phyloP scores from a whole-genome alignment of 2,113 vertebrate genomes.

The Myotis brandtii region DNA sequence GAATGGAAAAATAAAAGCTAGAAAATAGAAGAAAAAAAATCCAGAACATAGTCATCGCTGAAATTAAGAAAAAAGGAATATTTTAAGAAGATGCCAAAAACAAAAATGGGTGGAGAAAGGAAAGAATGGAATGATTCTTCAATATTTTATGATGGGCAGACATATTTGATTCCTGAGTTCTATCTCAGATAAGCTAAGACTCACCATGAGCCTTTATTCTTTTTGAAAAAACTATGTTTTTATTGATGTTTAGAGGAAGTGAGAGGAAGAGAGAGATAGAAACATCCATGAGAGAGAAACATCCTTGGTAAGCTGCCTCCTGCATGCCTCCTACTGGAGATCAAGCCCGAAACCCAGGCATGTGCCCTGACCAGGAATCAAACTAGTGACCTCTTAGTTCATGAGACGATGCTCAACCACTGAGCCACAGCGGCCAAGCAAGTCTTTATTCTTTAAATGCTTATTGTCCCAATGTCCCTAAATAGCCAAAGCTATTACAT shows the following conservation, averaged over 20 bases:
- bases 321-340: too few relatives aligned
- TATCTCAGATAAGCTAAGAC: background rate
- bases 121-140: background rate
- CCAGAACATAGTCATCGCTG: background rate
- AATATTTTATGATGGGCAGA: background rate
- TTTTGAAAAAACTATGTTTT: background rate
- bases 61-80: background rate
- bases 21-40: background rate
- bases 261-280: too few relatives aligned
- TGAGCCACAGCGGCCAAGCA: too few relatives aligned
- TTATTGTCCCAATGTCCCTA: conserved; percentile 12
- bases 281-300: too few relatives aligned
- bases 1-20: background rate
- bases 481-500: conserved; percentile 28
- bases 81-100: conserved; percentile 26
- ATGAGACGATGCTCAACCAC: too few relatives aligned
- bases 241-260: too few relatives aligned
- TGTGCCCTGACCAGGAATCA: too few relatives aligned
- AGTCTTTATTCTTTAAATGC: conserved; percentile 45
- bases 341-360: too few relatives aligned
- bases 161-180: background rate
- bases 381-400: too few relatives aligned
- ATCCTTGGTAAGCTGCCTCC: too few relatives aligned
- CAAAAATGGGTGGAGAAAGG: background rate
- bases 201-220: conserved; percentile 44